These are phyloP conservation scores for Acanthaster planci DNA, from an alignment of 35 echinoderm and acorn worm genomes.

Conservation along the genomic window DNA sequence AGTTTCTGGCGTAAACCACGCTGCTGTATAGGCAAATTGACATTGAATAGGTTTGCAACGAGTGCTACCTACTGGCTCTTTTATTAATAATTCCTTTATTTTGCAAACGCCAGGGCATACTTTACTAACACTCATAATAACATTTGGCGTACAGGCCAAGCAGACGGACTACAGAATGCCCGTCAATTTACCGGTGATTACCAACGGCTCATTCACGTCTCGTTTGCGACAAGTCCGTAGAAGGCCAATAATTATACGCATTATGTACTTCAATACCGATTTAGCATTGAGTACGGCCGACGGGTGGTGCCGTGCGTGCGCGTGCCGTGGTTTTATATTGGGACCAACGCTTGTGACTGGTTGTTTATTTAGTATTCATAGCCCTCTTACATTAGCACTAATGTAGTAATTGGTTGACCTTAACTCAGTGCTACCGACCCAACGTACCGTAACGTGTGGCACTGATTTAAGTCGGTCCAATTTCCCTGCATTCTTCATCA, in stretches of 20 bases:
- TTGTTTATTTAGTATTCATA: slow-evolving; percentile 22
- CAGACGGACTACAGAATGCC: background rate
- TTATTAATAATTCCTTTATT: slow-evolving; percentile 14
- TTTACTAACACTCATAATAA: background rate
- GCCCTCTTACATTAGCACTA: slow-evolving; percentile 16
- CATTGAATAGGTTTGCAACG: slow-evolving; percentile 9
- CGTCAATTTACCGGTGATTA: slow-evolving; percentile 20
- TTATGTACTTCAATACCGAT: slow-evolving; percentile 21
- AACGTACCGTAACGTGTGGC: slow-evolving; percentile 3
- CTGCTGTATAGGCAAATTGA: slow-evolving; percentile 11
- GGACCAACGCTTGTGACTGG: slow-evolving; percentile 19
- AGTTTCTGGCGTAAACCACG: slow-evolving; percentile 13
- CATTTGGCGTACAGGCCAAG: background rate
- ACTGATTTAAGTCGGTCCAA: slow-evolving; percentile 14
- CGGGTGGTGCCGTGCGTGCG: slow-evolving; percentile 14
- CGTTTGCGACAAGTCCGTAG: slow-evolving; percentile 11
- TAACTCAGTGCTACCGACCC: slow-evolving; percentile 7
- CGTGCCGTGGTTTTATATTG: slow-evolving; percentile 9
- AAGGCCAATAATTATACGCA: slow-evolving; percentile 15
- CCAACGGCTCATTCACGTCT: slow-evolving; percentile 19
- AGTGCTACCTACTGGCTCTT: slow-evolving; percentile 1
- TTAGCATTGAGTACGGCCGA: background rate
- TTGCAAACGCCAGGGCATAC: slow-evolving; percentile 6
- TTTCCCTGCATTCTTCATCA: background rate
- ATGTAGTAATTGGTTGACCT: slow-evolving; percentile 18